Evolutionary conservation across 35 echinoderm and acorn worm species (phyloP), one percentile per base, ranked within the genome.

Genomic region (Heliocidaris tuberculata): DNA sequence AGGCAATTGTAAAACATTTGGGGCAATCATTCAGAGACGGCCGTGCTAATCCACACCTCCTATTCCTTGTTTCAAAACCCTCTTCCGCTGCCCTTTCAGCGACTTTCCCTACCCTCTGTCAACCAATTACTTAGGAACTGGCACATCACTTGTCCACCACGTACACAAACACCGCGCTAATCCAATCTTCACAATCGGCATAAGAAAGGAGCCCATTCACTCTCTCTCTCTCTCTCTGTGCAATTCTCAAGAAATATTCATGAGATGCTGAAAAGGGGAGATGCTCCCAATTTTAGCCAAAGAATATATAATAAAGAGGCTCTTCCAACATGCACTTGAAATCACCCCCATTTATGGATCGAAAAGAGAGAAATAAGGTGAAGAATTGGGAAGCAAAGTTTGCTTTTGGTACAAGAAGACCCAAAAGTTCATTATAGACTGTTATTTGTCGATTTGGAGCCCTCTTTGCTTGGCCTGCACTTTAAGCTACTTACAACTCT

Each of bases 401-500:
- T 32, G 31, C 47, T 32, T 89, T 89, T 12, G 31, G 31, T 48
- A 15, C 3, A 89, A 89, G 87, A 89, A 89, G 87, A 17, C 87
- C 87, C 15, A 16, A 47, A 89, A 89, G 87, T 89, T 89, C 87
- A 89, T 89, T 89, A 89, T 47, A 78, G 65, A 47, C 87, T 89
- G 12, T 48, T 48, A 78, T 48, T 89, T 89, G 87, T 89, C 31
- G 19, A 89, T 35, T 32, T 35, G 87, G 31, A 89, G 31, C 29
- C 31, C 47, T 89, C 87, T 35, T 89, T 47, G 29, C 87, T 89
- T 89, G 87, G 31, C 31, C 47, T 48, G 10, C 47, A 47, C 87
- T 47, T 47, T 32, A 89, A 48, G 87, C 87, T 89, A 89, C 87
- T 89, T 89, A 89, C 87, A 47, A 89, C 31, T 47, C 87, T 89